phyloP scores from a whole-genome alignment of 2,888 invertebrate genomes.

The Rhodophaea formosa region DNA sequence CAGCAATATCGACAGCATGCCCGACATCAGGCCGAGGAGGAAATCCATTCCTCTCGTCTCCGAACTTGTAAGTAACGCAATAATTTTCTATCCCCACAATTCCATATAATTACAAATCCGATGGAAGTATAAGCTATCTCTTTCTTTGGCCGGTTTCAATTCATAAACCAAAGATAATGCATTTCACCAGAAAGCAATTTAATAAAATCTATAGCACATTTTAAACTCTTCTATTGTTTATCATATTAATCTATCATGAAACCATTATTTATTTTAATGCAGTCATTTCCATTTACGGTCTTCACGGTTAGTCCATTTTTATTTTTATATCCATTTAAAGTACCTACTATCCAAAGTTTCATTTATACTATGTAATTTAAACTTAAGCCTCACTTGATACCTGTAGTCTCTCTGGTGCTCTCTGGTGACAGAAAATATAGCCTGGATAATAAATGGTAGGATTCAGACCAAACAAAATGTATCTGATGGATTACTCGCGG shows the following conservation, averaged over 20 bases:
- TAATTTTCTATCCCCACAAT: slow-evolving; percentile 29
- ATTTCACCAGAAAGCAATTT: slow-evolving; percentile 23
- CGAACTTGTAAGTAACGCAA: slow-evolving; percentile 93
- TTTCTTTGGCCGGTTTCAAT: slow-evolving; percentile 67
- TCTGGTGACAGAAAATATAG: slow-evolving; percentile 18
- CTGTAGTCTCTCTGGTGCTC: slow-evolving; percentile 21
- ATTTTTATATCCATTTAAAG: slow-evolving; percentile 17
- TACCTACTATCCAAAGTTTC: slow-evolving; percentile 10
- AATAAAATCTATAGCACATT: slow-evolving; percentile 4
- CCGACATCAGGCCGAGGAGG: slow-evolving; percentile 97
- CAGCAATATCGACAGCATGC: slow-evolving; percentile 99
- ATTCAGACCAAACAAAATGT: too few relatives aligned
- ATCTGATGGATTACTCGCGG: too few relatives aligned
- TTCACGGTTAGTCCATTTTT: slow-evolving; percentile 14
- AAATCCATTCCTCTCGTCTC: slow-evolving; percentile 99
- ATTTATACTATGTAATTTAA: slow-evolving; percentile 2
- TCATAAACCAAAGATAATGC: slow-evolving; percentile 27
- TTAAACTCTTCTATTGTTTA: slow-evolving; percentile 9
- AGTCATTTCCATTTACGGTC: slow-evolving; percentile 16
- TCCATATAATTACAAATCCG: slow-evolving; percentile 47
- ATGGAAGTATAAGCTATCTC: slow-evolving; percentile 59
- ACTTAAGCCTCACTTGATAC: slow-evolving; percentile 4
- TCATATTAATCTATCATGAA: slow-evolving; percentile 15
- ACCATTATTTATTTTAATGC: slow-evolving; percentile 14
- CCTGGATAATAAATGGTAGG: background rate